Conservation (phyloP, 1,140 invertebrate species). For the Nasonia vitripennis region DNA sequence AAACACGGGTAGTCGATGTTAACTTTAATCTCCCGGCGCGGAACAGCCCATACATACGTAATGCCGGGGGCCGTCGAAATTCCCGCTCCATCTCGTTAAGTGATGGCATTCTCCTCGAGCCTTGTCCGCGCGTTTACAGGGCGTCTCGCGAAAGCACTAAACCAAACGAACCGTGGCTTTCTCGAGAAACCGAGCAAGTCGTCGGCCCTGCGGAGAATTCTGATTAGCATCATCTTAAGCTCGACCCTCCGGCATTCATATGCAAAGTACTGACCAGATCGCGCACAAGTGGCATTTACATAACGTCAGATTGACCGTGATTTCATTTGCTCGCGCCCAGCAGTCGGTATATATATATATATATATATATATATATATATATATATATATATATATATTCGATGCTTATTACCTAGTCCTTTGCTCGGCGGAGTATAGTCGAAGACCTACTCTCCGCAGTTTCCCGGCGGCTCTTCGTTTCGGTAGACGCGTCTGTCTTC, state of each 20-base stretch:
- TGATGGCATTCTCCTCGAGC: conserved; percentile 9
- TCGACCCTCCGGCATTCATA: conserved; percentile 68
- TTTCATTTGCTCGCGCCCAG: conserved; percentile 66
- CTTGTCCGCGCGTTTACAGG: conserved; percentile 29
- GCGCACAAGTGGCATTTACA: conserved; percentile 71
- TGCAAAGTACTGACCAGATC: conserved; percentile 72
- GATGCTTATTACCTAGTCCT: neutral
- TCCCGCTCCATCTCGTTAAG: conserved; percentile 38
- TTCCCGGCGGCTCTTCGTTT: neutral
- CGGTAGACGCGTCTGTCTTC: neutral
- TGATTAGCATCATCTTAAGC: conserved; percentile 72
- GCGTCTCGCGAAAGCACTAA: conserved; percentile 60
- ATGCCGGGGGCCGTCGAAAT: conserved; percentile 11
- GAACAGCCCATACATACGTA: conserved; percentile 5
- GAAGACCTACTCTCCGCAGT: neutral
- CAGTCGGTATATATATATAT: neutral
- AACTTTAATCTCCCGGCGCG: neutral
- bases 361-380: too few relatives aligned
- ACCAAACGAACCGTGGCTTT: conserved; percentile 66
- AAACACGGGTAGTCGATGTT: neutral
- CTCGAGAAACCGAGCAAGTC: neutral
- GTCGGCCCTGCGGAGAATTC: conserved; percentile 54
- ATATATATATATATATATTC: neutral
- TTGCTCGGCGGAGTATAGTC: neutral
- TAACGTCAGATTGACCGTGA: conserved; percentile 75